These are phyloP conservation scores for Sarcophaga rosellei DNA, from an alignment of 2,888 invertebrate genomes.

Conservation along the genomic window DNA sequence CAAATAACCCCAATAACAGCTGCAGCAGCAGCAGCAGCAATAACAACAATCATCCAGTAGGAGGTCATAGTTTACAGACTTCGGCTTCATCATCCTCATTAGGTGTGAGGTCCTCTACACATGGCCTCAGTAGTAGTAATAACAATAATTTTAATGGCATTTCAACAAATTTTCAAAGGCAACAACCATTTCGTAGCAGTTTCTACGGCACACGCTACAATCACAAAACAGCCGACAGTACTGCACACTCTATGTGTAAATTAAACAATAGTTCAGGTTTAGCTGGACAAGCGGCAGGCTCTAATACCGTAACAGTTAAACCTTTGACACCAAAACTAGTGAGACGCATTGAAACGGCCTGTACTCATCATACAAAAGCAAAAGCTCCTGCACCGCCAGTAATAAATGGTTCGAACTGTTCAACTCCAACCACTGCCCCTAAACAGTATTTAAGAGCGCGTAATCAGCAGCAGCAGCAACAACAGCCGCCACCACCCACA, in stretches of 20 bases:
- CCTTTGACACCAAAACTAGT: slow-evolving; percentile 80
- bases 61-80: slow-evolving; percentile 54
- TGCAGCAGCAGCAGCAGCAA: slow-evolving; percentile 14
- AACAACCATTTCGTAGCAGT: slow-evolving; percentile 80
- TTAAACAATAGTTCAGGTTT: neutral
- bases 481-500: slow-evolving; percentile 56
- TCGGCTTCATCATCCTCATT: slow-evolving; percentile 64
- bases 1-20: neutral
- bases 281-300: neutral
- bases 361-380: slow-evolving; percentile 65
- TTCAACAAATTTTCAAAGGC: slow-evolving; percentile 74
- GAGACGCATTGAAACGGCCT: slow-evolving; percentile 78
- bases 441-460: slow-evolving; percentile 74
- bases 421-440: slow-evolving; percentile 66
- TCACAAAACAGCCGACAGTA: slow-evolving; percentile 52
- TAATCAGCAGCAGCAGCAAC: slow-evolving; percentile 62
- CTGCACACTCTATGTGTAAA: slow-evolving; percentile 15
- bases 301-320: slow-evolving; percentile 72
- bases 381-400: slow-evolving; percentile 54
- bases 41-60: neutral
- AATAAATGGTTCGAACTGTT: slow-evolving; percentile 29
- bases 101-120: slow-evolving; percentile 37
- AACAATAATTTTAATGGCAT: slow-evolving; percentile 66
- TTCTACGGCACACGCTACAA: slow-evolving; percentile 77
- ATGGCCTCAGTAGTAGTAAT: slow-evolving; percentile 35